These are phyloP conservation scores for Luehdorfia chinensis DNA, from an alignment of 1,140 invertebrate genomes.

Conservation along the genomic window DNA sequence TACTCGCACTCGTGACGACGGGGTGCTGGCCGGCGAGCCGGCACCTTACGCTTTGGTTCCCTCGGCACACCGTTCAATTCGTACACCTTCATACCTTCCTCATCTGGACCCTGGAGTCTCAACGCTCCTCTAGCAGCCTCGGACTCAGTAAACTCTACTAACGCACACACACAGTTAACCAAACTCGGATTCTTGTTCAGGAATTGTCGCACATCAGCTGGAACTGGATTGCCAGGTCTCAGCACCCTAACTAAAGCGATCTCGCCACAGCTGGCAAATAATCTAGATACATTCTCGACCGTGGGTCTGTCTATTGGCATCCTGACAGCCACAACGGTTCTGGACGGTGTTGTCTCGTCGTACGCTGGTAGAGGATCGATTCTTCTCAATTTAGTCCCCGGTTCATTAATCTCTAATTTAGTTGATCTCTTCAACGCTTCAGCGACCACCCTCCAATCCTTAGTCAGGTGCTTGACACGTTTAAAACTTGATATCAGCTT, in stretches of 20 bases:
- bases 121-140: conserved; percentile 89
- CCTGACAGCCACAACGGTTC: conserved; percentile 92
- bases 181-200: conserved; percentile 94
- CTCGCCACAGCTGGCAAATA: conserved; percentile 92
- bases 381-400: conserved; percentile 93
- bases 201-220: conserved; percentile 92
- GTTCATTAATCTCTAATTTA: conserved; percentile 92
- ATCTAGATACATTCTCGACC: conserved; percentile 91
- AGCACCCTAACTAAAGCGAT: conserved; percentile 92
- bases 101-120: conserved; percentile 76
- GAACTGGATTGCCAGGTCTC: conserved; percentile 90
- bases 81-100: conserved; percentile 76
- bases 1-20: conserved; percentile 70
- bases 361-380: conserved; percentile 90
- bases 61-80: conserved; percentile 79
- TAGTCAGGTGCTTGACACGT: conserved; percentile 93
- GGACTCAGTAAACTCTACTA: conserved; percentile 93
- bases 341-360: conserved; percentile 93
- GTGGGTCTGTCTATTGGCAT: conserved; percentile 90
- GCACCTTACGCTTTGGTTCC: conserved; percentile 77
- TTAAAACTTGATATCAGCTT: conserved; percentile 97
- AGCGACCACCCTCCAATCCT: conserved; percentile 95
- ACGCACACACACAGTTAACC: conserved; percentile 88
- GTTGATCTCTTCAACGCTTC: conserved; percentile 87
- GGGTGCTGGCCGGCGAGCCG: conserved; percentile 61